A percentile compares a stretch with the other conserved stretches of the same genome.
phyloP scores from a whole-genome alignment of 2,888 invertebrate species.

The Scotopteryx bipunctaria region DNA sequence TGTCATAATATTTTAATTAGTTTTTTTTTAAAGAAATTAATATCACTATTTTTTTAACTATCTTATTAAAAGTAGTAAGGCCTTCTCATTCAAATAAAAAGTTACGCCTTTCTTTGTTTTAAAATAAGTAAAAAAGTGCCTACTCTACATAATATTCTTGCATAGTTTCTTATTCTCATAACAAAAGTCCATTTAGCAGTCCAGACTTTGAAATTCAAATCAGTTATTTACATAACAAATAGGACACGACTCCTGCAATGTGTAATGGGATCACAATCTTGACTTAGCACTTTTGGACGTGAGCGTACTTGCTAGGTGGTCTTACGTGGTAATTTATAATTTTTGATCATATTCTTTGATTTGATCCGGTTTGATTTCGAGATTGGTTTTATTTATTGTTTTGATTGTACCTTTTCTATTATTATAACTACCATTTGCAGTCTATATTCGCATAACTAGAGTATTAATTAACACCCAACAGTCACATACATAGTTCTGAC shows the following conservation, averaged over 20 bases:
- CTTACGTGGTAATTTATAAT: constrained; percentile 55
- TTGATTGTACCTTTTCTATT: not conserved
- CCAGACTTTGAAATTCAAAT: constrained; percentile 37
- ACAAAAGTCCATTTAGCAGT: constrained; percentile 13
- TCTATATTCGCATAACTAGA: too few species aligned
- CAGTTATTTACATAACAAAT: constrained; percentile 33
- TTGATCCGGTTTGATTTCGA: constrained; percentile 14
- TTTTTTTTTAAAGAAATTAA: too few species aligned
- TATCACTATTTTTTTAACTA: too few species aligned
- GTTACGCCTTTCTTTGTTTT: too few species aligned
- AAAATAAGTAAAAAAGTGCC: too few species aligned
- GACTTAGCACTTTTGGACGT: constrained; percentile 33
- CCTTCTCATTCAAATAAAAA: too few species aligned
- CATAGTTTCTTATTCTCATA: constrained; percentile 3
- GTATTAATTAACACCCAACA: too few species aligned
- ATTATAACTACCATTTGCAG: not conserved
- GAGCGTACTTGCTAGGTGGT: constrained; percentile 49
- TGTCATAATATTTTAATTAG: too few species aligned
- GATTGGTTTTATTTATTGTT: not conserved
- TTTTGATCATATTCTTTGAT: constrained; percentile 46
- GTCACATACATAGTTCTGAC: too few species aligned
- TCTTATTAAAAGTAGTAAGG: too few species aligned
- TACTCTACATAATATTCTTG: not conserved
- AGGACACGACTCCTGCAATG: constrained; percentile 2
- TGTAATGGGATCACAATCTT: constrained; percentile 13